These are phyloP conservation scores for Beris chalybata DNA, from an alignment of 2,888 invertebrate genomes.

Conservation along the genomic window DNA sequence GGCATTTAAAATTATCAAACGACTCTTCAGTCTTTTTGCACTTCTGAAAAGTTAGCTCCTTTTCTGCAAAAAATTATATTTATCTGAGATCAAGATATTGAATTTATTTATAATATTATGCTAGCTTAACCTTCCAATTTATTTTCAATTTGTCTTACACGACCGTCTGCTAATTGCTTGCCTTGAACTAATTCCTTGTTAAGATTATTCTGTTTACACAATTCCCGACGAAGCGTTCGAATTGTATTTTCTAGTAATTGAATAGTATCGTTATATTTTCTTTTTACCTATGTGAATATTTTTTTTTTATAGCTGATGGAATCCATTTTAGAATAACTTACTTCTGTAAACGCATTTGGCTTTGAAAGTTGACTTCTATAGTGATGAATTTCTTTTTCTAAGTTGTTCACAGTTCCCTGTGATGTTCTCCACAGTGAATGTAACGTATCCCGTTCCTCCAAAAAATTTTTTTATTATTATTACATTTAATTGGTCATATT, in stretches of 20 bases:
- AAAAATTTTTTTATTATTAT: neutral
- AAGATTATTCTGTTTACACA: slow-evolving; percentile 42
- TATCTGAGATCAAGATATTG: slow-evolving; percentile 33
- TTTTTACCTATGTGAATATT: slow-evolving; percentile 52
- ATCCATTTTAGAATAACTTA: slow-evolving; percentile 32
- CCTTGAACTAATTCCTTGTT: slow-evolving; percentile 41
- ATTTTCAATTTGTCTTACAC: slow-evolving; percentile 43
- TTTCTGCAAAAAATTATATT: slow-evolving; percentile 34
- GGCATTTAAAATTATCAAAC: slow-evolving; percentile 46
- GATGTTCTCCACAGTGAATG: slow-evolving; percentile 69
- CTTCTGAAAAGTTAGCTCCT: slow-evolving; percentile 37
- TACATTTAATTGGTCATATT: neutral
- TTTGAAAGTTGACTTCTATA: slow-evolving; percentile 52
- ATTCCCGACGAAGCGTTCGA: slow-evolving; percentile 42
- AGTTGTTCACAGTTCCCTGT: slow-evolving; percentile 65
- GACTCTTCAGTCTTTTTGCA: slow-evolving; percentile 44
- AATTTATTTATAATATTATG: neutral
- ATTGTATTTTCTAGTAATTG: slow-evolving; percentile 61
- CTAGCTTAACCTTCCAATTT: slow-evolving; percentile 41
- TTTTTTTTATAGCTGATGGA: neutral
- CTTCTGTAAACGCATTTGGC: slow-evolving; percentile 43
- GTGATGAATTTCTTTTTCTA: slow-evolving; percentile 68
- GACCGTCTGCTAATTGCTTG: slow-evolving; percentile 42
- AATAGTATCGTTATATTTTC: slow-evolving; percentile 59
- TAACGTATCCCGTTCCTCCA: slow-evolving; percentile 67